These are phyloP conservation scores for Oscheius sp. DNA, from an alignment of 1,140 invertebrate genomes.

Conservation along the genomic window DNA sequence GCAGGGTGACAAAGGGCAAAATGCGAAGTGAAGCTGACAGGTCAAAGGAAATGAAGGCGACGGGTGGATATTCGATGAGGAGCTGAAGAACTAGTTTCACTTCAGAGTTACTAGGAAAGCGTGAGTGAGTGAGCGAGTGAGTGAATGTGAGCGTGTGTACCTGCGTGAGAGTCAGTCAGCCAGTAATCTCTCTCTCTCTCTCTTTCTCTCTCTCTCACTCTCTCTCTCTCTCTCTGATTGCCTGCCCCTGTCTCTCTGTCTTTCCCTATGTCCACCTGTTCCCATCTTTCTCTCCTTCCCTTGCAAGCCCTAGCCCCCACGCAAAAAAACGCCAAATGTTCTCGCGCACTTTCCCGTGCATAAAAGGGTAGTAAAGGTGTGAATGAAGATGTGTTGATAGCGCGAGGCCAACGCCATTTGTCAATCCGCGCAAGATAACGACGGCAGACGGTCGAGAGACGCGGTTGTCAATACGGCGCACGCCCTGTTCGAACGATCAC, in stretches of 20 bases:
- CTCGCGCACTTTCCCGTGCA: background rate
- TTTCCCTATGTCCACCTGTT: background rate
- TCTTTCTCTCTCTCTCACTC: background rate
- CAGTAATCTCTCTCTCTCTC: background rate
- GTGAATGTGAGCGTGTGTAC: too few relatives aligned
- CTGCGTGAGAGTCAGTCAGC: too few relatives aligned
- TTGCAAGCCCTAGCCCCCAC: background rate
- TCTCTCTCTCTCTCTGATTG: background rate
- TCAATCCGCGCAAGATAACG: background rate
- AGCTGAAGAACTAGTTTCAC: too few relatives aligned
- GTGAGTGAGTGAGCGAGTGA: too few relatives aligned
- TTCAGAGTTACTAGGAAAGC: too few relatives aligned
- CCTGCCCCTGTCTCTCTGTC: background rate
- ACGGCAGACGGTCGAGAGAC: background rate
- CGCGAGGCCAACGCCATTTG: background rate
- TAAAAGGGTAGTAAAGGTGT: constrained; percentile 2
- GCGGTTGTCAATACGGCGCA: background rate
- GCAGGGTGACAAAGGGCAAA: background rate
- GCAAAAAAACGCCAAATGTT: background rate
- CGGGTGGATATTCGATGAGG: too few relatives aligned
- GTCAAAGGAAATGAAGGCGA: background rate
- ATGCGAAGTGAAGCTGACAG: background rate
- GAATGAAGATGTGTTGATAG: background rate
- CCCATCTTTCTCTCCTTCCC: background rate
- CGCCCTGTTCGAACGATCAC: background rate